These are phyloP conservation scores for Burhinus bistriatus DNA, from an alignment of 2,113 vertebrate genomes.

Conservation along the genomic window DNA sequence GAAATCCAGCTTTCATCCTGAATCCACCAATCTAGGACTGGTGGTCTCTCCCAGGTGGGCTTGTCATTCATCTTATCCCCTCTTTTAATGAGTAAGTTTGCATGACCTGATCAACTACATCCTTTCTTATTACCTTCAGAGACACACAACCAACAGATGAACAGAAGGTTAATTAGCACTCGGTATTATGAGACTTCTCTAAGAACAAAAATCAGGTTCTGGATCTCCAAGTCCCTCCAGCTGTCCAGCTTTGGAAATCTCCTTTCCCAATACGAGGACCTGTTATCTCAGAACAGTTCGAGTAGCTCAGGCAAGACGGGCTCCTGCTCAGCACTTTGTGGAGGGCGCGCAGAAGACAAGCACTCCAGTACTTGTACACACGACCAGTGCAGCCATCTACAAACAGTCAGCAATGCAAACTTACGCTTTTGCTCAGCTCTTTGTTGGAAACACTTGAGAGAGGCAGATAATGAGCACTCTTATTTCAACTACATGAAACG, in stretches of 20 bases:
- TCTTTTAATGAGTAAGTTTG: not conserved
- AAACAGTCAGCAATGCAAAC: not conserved
- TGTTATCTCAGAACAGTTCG: not conserved
- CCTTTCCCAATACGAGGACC: not conserved
- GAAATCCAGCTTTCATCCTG: not conserved
- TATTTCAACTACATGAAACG: not conserved
- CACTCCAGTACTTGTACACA: not conserved
- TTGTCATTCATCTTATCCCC: not conserved
- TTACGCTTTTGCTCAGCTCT: not conserved
- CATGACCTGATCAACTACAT: not conserved
- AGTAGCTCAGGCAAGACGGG: not conserved
- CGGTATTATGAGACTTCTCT: not conserved
- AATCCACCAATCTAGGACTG: conserved; percentile 44
- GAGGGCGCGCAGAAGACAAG: not conserved
- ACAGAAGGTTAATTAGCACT: not conserved
- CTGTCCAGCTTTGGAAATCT: not conserved
- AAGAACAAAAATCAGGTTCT: not conserved
- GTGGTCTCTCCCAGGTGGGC: not conserved
- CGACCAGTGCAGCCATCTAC: not conserved
- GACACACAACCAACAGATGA: not conserved
- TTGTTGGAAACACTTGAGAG: not conserved
- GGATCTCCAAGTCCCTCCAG: not conserved
- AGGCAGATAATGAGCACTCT: not conserved
- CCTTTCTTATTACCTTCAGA: not conserved
- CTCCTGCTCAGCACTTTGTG: not conserved